Percentiles rank a stretch among this genome's conserved stretches.
Conservation (phyloP, 2,888 invertebrate genomes). For the Strigamia maritima region DNA sequence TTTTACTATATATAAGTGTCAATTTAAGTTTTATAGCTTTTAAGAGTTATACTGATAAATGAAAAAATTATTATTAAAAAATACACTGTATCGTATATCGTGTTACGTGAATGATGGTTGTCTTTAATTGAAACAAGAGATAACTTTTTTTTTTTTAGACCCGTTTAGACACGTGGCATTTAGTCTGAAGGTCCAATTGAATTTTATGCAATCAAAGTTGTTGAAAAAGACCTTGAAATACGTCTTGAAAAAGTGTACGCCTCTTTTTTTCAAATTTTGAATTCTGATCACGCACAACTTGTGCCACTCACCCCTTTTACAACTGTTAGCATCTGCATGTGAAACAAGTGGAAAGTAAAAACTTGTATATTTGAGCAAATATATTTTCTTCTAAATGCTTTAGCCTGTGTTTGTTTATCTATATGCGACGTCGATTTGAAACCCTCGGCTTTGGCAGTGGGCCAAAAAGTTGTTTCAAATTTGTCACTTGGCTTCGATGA, state of each 20-base stretch:
- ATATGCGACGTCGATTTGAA: not conserved
- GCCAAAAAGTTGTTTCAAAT: not conserved
- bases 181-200: constrained; percentile 18
- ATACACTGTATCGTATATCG: no score
- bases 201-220: constrained; percentile 17
- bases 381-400: not conserved
- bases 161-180: constrained; percentile 4
- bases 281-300: constrained; percentile 18
- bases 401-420: not conserved
- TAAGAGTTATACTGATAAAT: not conserved
- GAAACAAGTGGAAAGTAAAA: constrained; percentile 26
- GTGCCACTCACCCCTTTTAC: constrained; percentile 34
- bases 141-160: not conserved
- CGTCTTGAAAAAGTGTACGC: constrained; percentile 18
- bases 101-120: no score
- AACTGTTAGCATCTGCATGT: constrained; percentile 30
- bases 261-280: not conserved
- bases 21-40: not conserved
- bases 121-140: no score
- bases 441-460: not conserved
- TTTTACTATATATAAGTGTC: not conserved
- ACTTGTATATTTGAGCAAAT: not conserved
- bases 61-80: no score
- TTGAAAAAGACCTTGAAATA: constrained; percentile 24
- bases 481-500: constrained; percentile 7